These are phyloP conservation scores for Takifugu bimaculatus DNA, from an alignment of 2,113 vertebrate species.

Conservation along the genomic window DNA sequence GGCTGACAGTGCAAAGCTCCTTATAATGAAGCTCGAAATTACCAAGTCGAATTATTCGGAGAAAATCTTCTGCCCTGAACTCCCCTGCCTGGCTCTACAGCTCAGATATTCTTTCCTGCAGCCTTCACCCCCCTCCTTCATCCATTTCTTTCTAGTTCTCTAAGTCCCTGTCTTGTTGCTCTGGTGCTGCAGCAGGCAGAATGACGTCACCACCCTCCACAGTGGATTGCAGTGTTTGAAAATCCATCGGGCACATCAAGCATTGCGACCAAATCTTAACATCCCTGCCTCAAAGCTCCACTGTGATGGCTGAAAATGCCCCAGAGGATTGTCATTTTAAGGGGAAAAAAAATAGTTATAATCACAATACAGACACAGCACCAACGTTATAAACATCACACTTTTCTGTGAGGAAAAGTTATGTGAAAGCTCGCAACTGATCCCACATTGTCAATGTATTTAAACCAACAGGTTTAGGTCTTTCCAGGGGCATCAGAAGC, in stretches of 20 bases:
- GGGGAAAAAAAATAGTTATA: neutral
- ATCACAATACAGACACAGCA: no score
- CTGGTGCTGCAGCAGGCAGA: constrained; percentile 68
- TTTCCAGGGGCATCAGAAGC: constrained; percentile 4
- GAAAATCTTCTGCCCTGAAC: constrained; percentile 30
- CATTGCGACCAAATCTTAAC: constrained; percentile 3
- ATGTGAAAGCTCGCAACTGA: no score
- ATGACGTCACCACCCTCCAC: constrained; percentile 69
- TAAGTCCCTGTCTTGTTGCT: constrained; percentile 1
- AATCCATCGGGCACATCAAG: constrained; percentile 9
- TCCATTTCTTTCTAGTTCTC: constrained; percentile 12
- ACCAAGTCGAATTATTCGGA: constrained; percentile 37
- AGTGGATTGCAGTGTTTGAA: constrained; percentile 65
- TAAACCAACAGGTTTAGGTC: no score
- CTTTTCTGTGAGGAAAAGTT: no score
- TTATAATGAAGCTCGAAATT: constrained; percentile 44
- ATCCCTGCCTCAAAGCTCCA: neutral
- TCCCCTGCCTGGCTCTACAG: constrained; percentile 7
- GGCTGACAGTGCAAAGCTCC: constrained; percentile 16
- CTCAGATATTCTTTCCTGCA: constrained; percentile 25
- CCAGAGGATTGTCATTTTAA: constrained; percentile 15
- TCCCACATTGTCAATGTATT: neutral
- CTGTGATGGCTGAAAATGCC: neutral
- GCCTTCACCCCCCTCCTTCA: constrained; percentile 7
- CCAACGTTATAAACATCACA: no score